Percentiles rank a stretch among this genome's conserved stretches.
These are phyloP conservation scores for Plutomurus gul DNA, from an alignment of 1,140 invertebrate genomes.

Conservation along the genomic window DNA sequence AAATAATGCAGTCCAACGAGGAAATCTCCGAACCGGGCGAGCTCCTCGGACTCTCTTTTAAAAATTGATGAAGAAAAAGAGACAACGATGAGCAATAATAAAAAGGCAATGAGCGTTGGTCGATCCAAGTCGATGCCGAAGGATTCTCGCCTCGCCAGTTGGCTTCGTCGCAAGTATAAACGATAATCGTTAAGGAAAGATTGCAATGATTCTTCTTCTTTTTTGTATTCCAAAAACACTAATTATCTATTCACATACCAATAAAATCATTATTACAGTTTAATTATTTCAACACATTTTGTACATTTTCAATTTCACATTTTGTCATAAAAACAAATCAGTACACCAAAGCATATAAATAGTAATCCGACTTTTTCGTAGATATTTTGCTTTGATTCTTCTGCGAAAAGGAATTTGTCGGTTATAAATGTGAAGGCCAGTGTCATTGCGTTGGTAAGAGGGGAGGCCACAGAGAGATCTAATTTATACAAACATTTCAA, in stretches of 20 bases:
- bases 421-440: slow-evolving; percentile 59
- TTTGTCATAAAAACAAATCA: slow-evolving; percentile 61
- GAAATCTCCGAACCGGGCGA: slow-evolving; percentile 32
- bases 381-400: slow-evolving; percentile 28
- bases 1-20: slow-evolving; percentile 32
- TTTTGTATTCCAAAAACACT: background rate
- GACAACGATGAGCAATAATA: background rate
- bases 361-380: slow-evolving; percentile 55
- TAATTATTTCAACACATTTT: no score
- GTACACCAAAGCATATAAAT: slow-evolving; percentile 31
- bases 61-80: slow-evolving; percentile 31
- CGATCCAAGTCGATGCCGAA: slow-evolving; percentile 56
- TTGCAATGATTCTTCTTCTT: background rate
- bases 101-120: slow-evolving; percentile 45
- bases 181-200: background rate
- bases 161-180: slow-evolving; percentile 50
- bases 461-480: slow-evolving; percentile 60
- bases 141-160: slow-evolving; percentile 55
- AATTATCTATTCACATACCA: no score
- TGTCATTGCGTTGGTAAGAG: slow-evolving; percentile 60
- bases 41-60: slow-evolving; percentile 35
- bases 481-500: slow-evolving; percentile 46
- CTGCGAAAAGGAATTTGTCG: slow-evolving; percentile 57
- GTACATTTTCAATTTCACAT: slow-evolving; percentile 48
- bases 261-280: no score